Evolutionary conservation across 2,797 vertebrate species (phyloP).

Genomic region (Anisognathus igniventris): DNA sequence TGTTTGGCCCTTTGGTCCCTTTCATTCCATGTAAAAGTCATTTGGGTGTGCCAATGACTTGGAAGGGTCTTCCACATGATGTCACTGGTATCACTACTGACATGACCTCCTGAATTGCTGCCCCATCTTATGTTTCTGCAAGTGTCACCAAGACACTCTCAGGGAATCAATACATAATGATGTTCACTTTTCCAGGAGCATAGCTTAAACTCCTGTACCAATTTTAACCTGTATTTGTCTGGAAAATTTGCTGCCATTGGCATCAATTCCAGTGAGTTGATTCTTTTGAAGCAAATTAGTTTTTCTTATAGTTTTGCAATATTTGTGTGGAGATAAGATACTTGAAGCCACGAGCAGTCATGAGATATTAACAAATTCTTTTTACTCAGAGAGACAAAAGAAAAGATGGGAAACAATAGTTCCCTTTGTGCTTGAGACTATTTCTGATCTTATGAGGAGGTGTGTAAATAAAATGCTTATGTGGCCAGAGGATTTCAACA

Average conservation of each 20-base stretch:
- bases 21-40: background rate
- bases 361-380: background rate
- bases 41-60: background rate
- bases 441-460: background rate
- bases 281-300: background rate
- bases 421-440: background rate
- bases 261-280: background rate
- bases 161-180: background rate
- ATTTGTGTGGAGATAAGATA: background rate
- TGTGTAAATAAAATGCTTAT: background rate
- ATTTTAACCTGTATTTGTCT: background rate
- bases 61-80: background rate
- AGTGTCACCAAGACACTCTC: background rate
- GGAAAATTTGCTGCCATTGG: background rate
- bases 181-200: background rate
- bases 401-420: background rate
- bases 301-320: background rate
- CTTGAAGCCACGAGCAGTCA: background rate
- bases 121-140: background rate
- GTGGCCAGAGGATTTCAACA: background rate
- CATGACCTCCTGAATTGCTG: background rate
- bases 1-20: background rate
- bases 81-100: background rate
- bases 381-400: background rate
- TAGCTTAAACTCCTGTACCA: background rate